These are phyloP conservation scores for Myzus persicae DNA, from an alignment of 1,140 invertebrate species.

Conservation along the genomic window DNA sequence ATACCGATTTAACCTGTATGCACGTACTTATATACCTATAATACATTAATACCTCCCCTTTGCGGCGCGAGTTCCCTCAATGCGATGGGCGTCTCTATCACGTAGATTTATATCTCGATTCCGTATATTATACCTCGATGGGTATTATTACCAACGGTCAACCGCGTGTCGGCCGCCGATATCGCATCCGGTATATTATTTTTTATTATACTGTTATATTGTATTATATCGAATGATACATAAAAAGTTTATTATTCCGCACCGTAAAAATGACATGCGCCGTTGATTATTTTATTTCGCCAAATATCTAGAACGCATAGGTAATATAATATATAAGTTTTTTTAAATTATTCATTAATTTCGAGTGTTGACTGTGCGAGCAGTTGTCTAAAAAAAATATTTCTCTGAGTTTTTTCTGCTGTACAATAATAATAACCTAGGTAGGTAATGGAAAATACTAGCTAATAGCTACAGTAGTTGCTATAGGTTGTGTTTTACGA, in stretches of 20 bases:
- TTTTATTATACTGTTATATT: neutral
- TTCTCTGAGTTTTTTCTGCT: neutral
- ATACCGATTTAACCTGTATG: neutral
- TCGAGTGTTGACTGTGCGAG: neutral
- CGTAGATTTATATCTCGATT: constrained; percentile 43
- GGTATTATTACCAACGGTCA: constrained; percentile 7
- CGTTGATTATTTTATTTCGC: neutral
- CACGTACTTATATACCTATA: neutral
- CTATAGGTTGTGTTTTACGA: neutral
- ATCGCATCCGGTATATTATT: neutral
- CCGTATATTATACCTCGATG: neutral
- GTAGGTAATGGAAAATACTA: neutral
- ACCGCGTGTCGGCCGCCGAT: neutral
- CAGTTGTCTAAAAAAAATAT: neutral
- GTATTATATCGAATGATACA: neutral
- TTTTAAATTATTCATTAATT: constrained; percentile 28
- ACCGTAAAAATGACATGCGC: neutral
- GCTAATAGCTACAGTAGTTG: too few species aligned
- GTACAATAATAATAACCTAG: neutral
- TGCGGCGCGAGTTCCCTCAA: neutral
- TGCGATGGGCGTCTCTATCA: neutral
- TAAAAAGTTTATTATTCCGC: neutral
- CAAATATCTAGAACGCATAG: neutral
- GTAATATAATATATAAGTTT: neutral
- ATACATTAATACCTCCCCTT: neutral